Percentiles rank a stretch among this genome's conserved stretches.
Evolutionary conservation across 2,888 invertebrate species (phyloP).

Genomic region (Rhopalosiphum nymphaeae): DNA sequence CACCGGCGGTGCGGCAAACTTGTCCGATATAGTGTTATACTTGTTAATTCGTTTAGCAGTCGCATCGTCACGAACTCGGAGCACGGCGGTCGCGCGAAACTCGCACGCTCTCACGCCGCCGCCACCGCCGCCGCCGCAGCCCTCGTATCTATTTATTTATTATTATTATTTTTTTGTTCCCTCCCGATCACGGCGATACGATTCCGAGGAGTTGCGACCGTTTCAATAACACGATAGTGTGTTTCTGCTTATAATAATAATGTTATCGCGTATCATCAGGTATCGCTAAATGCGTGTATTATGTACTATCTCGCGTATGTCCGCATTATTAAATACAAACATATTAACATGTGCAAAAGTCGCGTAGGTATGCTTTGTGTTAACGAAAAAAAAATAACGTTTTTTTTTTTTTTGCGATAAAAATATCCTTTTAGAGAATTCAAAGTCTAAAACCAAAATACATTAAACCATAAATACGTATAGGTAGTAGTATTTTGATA

Average conservation of each 20-base stretch:
- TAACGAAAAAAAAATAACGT: neutral
- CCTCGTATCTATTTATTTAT: neutral
- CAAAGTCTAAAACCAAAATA: neutral
- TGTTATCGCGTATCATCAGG: neutral
- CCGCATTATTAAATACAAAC: neutral
- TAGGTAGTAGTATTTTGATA: neutral
- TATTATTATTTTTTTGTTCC: conserved; percentile 17
- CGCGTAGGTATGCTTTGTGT: neutral
- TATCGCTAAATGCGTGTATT: neutral
- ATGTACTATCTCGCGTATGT: neutral
- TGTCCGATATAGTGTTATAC: conserved; percentile 64
- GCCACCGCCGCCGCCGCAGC: conserved; percentile 3
- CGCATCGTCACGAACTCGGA: conserved; percentile 64
- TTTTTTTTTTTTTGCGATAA: neutral
- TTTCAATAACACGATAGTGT: conserved; percentile 2
- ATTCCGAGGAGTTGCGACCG: neutral
- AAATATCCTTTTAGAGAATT: neutral
- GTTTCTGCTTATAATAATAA: neutral
- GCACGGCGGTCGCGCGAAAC: conserved; percentile 56
- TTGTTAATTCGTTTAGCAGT: conserved; percentile 65
- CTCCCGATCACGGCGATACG: conserved; percentile 7
- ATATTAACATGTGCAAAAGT: neutral
- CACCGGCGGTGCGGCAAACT: conserved; percentile 62
- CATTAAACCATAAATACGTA: neutral
- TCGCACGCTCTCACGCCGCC: conserved; percentile 49